Evolutionary conservation across 2,113 vertebrate genomes (phyloP), one percentile per base, ranked within the genome.

Genomic region (Synodontis membranacea): DNA sequence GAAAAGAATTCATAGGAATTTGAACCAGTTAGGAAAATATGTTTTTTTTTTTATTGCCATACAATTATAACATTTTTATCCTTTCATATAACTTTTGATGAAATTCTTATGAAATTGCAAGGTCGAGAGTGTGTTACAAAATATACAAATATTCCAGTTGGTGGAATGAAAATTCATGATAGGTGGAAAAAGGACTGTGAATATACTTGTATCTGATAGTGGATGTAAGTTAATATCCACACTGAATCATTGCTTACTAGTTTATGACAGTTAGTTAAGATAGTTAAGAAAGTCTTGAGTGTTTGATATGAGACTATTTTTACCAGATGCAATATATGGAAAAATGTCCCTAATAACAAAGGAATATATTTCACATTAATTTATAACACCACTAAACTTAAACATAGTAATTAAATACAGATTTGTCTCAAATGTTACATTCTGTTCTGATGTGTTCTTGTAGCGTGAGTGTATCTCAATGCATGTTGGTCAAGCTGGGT

Each of bases 401-500:
- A 56, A 34, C 39, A 52, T 58, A 52, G 19, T 44, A 34, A 56
- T 46, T 37, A 14, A 58, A 31, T 58, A 34, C n/a, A 68, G 17
- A n/a, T 42, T 48, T 46, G 39, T 70, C 28, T 54, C 21, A 37
- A 58, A 56, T 11, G 8, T 19, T 50, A 52, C 25, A 44, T 54
- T 82, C n/a, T 85, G 5, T 72, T 88, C 11, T 48, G n/a, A 60
- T 76, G 21, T 37, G 39, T 52, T 84, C 10, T 75, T 46, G 44
- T 68, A 95, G 94, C 95, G 94, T 90, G 95, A 95, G 89, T 95
- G 94, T 94, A 95, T 95, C 90, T 95, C 95, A 46, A 94, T 95
- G 93, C 95, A 95, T 34, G 94, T 95, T 52, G 97, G 97, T 90
- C 97, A 99, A 94, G 97, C 97, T 25, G 97, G 97, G 0, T 92